These are phyloP conservation scores for Sylvicola cinctus DNA, from an alignment of 2,888 invertebrate genomes.

Conservation along the genomic window DNA sequence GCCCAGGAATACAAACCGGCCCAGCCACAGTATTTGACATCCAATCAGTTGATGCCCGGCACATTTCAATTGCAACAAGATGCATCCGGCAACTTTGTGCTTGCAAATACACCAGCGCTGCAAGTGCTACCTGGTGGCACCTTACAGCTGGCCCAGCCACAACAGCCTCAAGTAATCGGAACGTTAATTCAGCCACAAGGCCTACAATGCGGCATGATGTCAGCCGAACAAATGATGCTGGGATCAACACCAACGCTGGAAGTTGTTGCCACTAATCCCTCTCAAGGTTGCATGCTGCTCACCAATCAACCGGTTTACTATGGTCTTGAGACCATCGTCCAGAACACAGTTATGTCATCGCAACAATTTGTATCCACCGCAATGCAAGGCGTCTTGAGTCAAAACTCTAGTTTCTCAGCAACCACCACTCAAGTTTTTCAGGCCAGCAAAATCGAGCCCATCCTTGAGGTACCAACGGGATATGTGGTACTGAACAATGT, in stretches of 20 bases:
- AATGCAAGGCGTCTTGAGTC: slow-evolving; percentile 58
- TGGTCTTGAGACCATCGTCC: slow-evolving; percentile 67
- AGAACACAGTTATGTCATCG: slow-evolving; percentile 77
- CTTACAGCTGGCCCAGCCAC: slow-evolving; percentile 28
- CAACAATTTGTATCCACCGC: slow-evolving; percentile 67
- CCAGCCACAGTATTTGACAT: slow-evolving; percentile 28
- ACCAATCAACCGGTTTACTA: slow-evolving; percentile 60
- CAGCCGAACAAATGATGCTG: slow-evolving; percentile 36
- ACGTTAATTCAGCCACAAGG: slow-evolving; percentile 40
- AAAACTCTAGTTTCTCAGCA: slow-evolving; percentile 65
- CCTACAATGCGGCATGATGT: slow-evolving; percentile 28
- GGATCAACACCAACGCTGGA: slow-evolving; percentile 39
- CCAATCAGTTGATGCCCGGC: slow-evolving; percentile 33
- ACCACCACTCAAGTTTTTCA: slow-evolving; percentile 63
- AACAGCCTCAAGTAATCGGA: slow-evolving; percentile 35
- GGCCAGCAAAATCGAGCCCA: slow-evolving; percentile 66
- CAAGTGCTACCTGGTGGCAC: slow-evolving; percentile 35
- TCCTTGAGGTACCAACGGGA: slow-evolving; percentile 52
- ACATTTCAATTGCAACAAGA: slow-evolving; percentile 40
- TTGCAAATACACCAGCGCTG: slow-evolving; percentile 29
- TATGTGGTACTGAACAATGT: slow-evolving; percentile 48
- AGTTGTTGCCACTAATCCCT: slow-evolving; percentile 37
- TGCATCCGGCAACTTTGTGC: slow-evolving; percentile 34
- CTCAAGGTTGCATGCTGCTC: slow-evolving; percentile 32
- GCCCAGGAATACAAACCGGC: slow-evolving; percentile 33